These are phyloP conservation scores for Chaenocephalus aceratus DNA, from an alignment of 2,113 vertebrate genomes.

Conservation along the genomic window DNA sequence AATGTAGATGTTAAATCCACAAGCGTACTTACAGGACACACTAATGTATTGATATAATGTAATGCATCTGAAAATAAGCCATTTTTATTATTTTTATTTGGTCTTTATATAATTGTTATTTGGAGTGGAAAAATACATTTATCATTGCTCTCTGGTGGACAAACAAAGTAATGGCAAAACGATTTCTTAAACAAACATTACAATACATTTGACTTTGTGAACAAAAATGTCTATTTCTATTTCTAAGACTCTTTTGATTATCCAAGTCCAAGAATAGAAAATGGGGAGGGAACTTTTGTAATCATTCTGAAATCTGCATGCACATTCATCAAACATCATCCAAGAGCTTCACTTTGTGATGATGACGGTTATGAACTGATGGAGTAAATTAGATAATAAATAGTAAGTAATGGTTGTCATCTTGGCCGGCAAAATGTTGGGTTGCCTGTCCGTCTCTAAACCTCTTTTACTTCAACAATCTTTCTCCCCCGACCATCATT, in stretches of 20 bases:
- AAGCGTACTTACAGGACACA: no score
- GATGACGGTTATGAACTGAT: neutral
- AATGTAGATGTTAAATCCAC: no score
- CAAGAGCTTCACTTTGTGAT: slow-evolving; percentile 2
- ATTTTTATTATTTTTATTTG: neutral
- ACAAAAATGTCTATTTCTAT: no score
- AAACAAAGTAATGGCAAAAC: neutral
- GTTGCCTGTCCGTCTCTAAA: neutral
- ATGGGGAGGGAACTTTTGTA: neutral
- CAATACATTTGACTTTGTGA: neutral
- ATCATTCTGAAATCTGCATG: neutral
- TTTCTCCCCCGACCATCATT: neutral
- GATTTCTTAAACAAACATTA: no score
- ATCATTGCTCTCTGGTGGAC: neutral
- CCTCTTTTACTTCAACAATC: neutral
- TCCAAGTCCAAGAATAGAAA: neutral
- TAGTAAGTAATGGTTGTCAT: neutral
- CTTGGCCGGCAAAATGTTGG: neutral
- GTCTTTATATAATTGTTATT: neutral
- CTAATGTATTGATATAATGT: no score
- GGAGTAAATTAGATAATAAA: slow-evolving; percentile 2
- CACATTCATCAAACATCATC: neutral
- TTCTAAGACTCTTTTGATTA: no score
- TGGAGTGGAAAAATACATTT: neutral
- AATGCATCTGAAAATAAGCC: no score